Base-by-base conservation (phyloP, 2,888 invertebrate species). In the Pristionchus entomophagus region DNA sequence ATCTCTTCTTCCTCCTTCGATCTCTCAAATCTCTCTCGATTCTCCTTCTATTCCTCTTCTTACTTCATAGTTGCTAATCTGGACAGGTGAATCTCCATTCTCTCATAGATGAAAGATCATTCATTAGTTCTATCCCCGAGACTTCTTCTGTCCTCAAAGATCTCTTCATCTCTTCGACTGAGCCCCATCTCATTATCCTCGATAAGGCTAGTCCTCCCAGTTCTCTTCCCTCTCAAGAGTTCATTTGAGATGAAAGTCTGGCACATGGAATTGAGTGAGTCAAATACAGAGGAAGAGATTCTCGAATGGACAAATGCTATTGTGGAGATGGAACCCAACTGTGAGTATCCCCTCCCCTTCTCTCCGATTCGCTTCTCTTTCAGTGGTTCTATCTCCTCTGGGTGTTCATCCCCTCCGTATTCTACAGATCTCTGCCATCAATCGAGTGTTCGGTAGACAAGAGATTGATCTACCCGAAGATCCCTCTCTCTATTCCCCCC, bases 401-500 rank as follows among this genome's bases (percentile, higher is more conserved):
- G 29, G 78, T 38, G 62, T 85, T 8, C 85, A 85, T 45, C 85
- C 85, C 26, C 85, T 85, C 22, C 85, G 85, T 62, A 32, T 29
- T 41, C 53, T 91, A 32, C 91, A 90, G 80, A 56, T 88, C 19
- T 89, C 88, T 45, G 89, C 91, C 3, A 86, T 89, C 26, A 88
- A 90, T 78, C 22, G 53, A 38, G 84, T 91, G 10, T 93, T 93
- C 82, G 93, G 93, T 29, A 86, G 81, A 26, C 92, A 93, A 86
- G 88, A 90, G 32, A 88, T 92, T 1, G 85, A 88, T 56, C 88
- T 92, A 12, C 88, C 92, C 10, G 92, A 92, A 14, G 93, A 93
- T 86, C 89, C 91, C 49, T 88, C 89, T 14, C 85, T 91, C 1
- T 90, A 89, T 78, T 41, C 89, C 56, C 86, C 87, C 69, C 14